Percentiles rank a stretch among this genome's conserved stretches.
Evolutionary conservation across 2,888 invertebrate genomes (phyloP).

Genomic region (Stenoptilia bipunctidactyla): DNA sequence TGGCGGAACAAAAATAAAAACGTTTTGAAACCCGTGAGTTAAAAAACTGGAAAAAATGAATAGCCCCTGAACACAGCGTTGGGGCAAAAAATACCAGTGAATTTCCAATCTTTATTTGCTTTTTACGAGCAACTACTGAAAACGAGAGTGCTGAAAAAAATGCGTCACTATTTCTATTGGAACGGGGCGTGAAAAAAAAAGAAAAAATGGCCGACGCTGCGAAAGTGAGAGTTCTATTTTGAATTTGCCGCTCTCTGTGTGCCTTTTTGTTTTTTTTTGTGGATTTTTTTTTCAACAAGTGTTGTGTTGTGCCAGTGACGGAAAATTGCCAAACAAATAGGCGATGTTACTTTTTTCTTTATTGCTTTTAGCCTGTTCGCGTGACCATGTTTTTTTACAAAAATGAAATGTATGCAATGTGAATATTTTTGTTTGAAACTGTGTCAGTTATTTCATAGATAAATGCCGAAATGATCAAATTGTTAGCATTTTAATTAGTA

Average conservation of each 20-base stretch:
- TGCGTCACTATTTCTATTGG: constrained; percentile 65
- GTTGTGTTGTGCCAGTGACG: neutral
- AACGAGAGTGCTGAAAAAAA: constrained; percentile 55
- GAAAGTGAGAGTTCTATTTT: constrained; percentile 64
- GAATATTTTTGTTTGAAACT: no score
- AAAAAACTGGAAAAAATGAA: constrained; percentile 36
- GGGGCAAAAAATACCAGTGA: constrained; percentile 43
- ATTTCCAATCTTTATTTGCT: constrained; percentile 61
- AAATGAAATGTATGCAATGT: no score
- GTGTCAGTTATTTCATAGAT: no score
- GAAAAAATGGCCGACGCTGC: constrained; percentile 32
- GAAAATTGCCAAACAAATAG: constrained; percentile 2
- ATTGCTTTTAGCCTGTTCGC: constrained; percentile 10
- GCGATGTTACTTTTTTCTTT: no score
- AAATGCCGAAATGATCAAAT: no score
- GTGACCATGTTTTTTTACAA: constrained; percentile 5
- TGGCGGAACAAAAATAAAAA: neutral
- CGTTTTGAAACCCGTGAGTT: constrained; percentile 16
- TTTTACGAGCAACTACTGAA: constrained; percentile 57
- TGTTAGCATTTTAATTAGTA: no score
- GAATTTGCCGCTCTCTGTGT: constrained; percentile 40
- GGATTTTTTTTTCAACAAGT: constrained; percentile 8
- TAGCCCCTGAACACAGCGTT: constrained; percentile 39
- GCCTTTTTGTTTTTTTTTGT: constrained; percentile 30
- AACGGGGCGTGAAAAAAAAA: constrained; percentile 45